Percentiles rank a stretch among this genome's conserved stretches.
Conservation (phyloP, 2,113 vertebrate species). For the Stictonetta naevosa region DNA sequence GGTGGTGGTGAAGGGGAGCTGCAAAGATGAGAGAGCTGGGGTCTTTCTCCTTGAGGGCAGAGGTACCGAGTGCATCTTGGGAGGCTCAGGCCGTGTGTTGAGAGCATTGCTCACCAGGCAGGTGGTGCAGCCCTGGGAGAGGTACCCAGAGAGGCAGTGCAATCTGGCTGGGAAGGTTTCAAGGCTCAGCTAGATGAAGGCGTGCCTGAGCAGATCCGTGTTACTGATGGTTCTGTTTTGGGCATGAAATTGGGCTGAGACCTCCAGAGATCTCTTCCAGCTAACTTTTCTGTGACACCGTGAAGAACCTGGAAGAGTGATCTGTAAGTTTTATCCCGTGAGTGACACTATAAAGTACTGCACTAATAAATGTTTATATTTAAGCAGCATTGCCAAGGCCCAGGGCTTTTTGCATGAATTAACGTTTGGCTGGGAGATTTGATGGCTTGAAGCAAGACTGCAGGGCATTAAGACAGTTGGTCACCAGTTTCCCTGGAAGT, state of each 20-base stretch:
- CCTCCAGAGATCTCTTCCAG: background rate
- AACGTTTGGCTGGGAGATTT: background rate
- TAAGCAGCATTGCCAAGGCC: background rate
- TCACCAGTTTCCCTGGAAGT: background rate
- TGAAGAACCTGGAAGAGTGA: background rate
- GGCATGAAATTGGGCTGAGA: background rate
- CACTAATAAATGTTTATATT: background rate
- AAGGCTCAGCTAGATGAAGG: background rate
- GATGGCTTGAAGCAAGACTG: constrained; percentile 54
- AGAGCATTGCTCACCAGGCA: background rate
- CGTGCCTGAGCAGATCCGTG: background rate
- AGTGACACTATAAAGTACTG: background rate
- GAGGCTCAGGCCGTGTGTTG: background rate
- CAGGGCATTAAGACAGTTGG: background rate
- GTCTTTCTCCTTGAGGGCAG: background rate
- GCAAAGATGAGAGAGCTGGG: rapidly evolving
- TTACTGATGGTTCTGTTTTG: background rate
- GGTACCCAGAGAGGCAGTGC: background rate
- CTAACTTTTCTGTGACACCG: background rate
- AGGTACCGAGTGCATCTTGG: background rate
- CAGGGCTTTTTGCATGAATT: background rate
- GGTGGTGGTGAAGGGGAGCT: background rate
- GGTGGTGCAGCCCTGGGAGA: background rate
- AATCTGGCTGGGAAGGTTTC: background rate
- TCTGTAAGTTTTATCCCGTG: background rate